Base-by-base conservation (phyloP, 2,888 invertebrate genomes). In the Mamestra brassicae region DNA sequence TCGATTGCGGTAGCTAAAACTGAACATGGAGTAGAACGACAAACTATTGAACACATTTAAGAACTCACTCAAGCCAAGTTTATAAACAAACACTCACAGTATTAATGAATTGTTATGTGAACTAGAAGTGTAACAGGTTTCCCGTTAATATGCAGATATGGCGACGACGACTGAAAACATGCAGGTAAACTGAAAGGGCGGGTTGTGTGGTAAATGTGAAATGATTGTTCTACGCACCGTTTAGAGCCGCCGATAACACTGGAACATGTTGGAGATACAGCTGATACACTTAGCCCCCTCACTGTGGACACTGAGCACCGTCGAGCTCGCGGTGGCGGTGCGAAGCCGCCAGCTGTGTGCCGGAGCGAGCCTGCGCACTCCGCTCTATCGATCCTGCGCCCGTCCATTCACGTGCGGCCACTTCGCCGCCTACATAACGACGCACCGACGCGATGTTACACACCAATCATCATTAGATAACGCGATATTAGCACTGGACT, bases 391-490 rank as follows among this genome's bases (percentile, higher is more conserved):
- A 96, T 96, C 95, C 92, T 78, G 80, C 85, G 85, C 85, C 88
- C 90, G 90, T 93, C 94, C 95, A 95, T 96, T 96, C 96, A 96
- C 94, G 92, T 88, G 91, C 91, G 90, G 89, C 92, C 93, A 91
- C 92, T 92, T 91, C 91, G 81, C 93, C 95, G 94, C 95, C 96
- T 94, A 95, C 95, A 94, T 94, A 93, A 92, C 92, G 90, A 90
- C 90, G 89, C 88, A 90, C 90, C 91, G 87, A 90, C 86, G 90
- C 89, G 81, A 90, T 93, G 94, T 93, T 94, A 93, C 92, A 94
- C 93, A 91, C 91, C 93, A 95, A 96, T 95, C 95, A 94, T 92
- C 93, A 92, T 93, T 93, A 93, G 95, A 95, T 96, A 96, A 94
- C 92, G 90, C 90, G 89, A 92, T 95, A 95, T 95, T 94, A 93